phyloP scores from a whole-genome alignment of 2,113 vertebrate species.

The Platycercus adscitus region DNA sequence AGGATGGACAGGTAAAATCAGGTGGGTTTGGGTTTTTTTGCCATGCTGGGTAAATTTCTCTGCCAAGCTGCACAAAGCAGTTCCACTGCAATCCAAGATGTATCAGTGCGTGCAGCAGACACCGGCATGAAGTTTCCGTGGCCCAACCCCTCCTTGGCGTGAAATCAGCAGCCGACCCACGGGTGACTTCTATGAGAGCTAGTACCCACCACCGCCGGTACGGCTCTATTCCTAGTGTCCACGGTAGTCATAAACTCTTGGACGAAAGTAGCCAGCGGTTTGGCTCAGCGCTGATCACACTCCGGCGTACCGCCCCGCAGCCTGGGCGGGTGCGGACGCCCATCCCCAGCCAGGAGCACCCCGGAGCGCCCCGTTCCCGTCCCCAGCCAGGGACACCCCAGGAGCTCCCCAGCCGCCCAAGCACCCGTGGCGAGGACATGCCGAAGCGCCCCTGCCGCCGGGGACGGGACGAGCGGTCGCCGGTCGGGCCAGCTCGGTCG shows the following conservation, averaged over 20 bases:
- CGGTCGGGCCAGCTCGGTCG: not conserved
- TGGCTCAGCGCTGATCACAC: fast-evolving
- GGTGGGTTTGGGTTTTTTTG: not conserved
- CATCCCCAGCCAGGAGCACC: not conserved
- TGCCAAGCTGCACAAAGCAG: not conserved
- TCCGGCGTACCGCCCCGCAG: not conserved
- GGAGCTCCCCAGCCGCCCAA: not conserved
- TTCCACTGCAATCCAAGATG: fast-evolving
- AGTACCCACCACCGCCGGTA: fast-evolving
- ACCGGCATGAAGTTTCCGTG: not conserved
- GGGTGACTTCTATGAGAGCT: not conserved
- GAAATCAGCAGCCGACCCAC: not conserved
- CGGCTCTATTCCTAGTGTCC: fast-evolving
- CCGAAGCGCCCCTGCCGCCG: too few relatives aligned
- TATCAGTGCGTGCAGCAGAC: not conserved
- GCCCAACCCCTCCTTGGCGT: not conserved
- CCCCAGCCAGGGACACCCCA: not conserved
- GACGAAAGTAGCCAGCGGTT: fast-evolving
- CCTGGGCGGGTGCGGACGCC: not conserved
- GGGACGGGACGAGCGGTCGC: not conserved
- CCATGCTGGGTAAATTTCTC: not conserved
- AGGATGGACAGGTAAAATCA: not conserved
- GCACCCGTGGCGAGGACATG: not conserved
- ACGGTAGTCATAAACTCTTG: fast-evolving
- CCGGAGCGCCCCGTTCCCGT: not conserved